Evolutionary conservation across 2,888 invertebrate genomes (phyloP).

Genomic region (Ariolimax columbianus): DNA sequence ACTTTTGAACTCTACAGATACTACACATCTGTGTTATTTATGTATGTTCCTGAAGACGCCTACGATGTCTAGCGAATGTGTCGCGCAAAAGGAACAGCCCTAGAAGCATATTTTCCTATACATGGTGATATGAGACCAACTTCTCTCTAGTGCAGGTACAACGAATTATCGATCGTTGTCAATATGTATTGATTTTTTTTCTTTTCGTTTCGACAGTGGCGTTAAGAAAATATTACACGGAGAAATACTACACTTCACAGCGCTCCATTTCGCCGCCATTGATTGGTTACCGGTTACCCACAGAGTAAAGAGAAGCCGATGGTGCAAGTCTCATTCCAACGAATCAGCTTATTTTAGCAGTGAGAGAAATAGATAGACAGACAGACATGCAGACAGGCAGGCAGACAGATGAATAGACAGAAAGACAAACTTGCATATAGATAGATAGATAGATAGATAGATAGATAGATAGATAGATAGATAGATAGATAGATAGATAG

Average conservation of each 20-base stretch:
- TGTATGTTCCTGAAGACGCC: neutral
- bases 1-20: neutral
- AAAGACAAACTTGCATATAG: neutral
- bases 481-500: constrained; percentile 3
- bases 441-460: neutral
- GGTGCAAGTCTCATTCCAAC: no score
- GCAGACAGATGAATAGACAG: neutral
- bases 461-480: constrained; percentile 2
- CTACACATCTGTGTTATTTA: neutral
- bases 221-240: constrained; percentile 9
- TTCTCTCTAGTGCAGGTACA: neutral
- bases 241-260: neutral
- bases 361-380: constrained; percentile 2
- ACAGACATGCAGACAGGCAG: constrained; percentile 7
- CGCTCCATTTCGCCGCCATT: neutral
- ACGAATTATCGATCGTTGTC: constrained; percentile 7
- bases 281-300: neutral
- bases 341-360: neutral
- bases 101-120: neutral
- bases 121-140: neutral
- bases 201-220: neutral
- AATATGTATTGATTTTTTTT: constrained; percentile 2
- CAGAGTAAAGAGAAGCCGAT: neutral
- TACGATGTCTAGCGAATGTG: neutral
- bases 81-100: neutral